These are phyloP conservation scores for Slavum lentiscoides DNA, from an alignment of 2,888 invertebrate genomes.

Conservation along the genomic window DNA sequence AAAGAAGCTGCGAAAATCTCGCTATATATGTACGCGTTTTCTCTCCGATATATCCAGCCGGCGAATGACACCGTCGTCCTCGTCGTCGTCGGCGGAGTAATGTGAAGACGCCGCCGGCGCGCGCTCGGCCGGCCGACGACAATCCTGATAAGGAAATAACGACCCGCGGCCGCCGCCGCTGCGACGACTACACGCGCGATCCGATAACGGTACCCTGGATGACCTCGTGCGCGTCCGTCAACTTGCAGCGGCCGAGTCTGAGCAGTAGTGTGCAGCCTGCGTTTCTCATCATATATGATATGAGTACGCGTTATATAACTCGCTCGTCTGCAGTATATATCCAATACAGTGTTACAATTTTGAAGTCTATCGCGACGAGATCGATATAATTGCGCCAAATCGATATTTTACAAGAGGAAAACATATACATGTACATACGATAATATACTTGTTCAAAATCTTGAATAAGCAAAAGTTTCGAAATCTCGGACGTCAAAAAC, in stretches of 20 bases:
- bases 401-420: too few relatives aligned
- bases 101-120: slow-evolving; percentile 10
- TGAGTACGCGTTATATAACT: too few relatives aligned
- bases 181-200: background rate
- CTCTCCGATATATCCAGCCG: slow-evolving; percentile 22
- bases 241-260: slow-evolving; percentile 9
- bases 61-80: slow-evolving; percentile 25
- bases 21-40: slow-evolving; percentile 27
- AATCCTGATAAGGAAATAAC: slow-evolving; percentile 51
- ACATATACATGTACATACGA: too few relatives aligned
- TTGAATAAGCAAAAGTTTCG: too few relatives aligned
- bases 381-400: too few relatives aligned
- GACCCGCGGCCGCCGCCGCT: slow-evolving; percentile 20
- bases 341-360: too few relatives aligned
- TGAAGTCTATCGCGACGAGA: too few relatives aligned
- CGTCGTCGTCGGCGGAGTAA: slow-evolving; percentile 17
- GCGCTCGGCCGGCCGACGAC: background rate
- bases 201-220: slow-evolving; percentile 52
- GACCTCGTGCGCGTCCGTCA: slow-evolving; percentile 48
- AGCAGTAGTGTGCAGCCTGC: too few relatives aligned
- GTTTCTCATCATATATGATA: too few relatives aligned
- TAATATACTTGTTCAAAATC: too few relatives aligned
- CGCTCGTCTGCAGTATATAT: too few relatives aligned
- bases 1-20: background rate
- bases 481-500: too few relatives aligned